Evolutionary conservation across 2,113 vertebrate genomes (phyloP).

Genomic region (Periophthalmus modestus): DNA sequence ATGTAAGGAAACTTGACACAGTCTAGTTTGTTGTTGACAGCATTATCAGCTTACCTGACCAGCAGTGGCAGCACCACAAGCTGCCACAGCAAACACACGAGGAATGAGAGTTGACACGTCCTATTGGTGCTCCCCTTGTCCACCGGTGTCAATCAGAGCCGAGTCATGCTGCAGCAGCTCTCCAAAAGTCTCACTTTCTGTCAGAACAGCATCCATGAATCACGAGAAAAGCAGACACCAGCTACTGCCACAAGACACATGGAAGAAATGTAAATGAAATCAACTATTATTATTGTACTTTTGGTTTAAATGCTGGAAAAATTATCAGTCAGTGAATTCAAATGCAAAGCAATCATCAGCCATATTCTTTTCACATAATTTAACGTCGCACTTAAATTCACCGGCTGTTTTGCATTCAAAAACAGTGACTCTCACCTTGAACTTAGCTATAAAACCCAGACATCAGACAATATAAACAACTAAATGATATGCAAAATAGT

Average conservation of each 20-base stretch:
- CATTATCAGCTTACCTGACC: conserved; percentile 35
- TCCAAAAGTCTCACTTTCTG: conserved; percentile 28
- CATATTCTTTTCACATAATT: background rate
- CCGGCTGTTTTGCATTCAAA: background rate
- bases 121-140: conserved; percentile 40
- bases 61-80: conserved; percentile 34
- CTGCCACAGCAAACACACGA: conserved; percentile 32
- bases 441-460: background rate
- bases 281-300: background rate
- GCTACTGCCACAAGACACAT: conserved; percentile 14
- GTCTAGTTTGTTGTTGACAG: conserved; percentile 27
- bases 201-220: conserved; percentile 40
- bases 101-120: conserved; percentile 50
- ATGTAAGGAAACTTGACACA: conserved; percentile 3
- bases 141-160: conserved; percentile 37
- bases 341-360: background rate
- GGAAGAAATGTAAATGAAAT: background rate
- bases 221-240: conserved; percentile 28
- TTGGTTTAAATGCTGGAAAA: background rate
- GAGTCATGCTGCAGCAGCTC: conserved; percentile 38
- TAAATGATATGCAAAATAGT: background rate
- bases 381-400: background rate
- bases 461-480: background rate
- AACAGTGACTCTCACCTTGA: background rate
- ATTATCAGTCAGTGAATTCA: too few species aligned